These are phyloP conservation scores for Lithobates sylvaticus DNA, from an alignment of 2,797 vertebrate genomes.

Conservation along the genomic window DNA sequence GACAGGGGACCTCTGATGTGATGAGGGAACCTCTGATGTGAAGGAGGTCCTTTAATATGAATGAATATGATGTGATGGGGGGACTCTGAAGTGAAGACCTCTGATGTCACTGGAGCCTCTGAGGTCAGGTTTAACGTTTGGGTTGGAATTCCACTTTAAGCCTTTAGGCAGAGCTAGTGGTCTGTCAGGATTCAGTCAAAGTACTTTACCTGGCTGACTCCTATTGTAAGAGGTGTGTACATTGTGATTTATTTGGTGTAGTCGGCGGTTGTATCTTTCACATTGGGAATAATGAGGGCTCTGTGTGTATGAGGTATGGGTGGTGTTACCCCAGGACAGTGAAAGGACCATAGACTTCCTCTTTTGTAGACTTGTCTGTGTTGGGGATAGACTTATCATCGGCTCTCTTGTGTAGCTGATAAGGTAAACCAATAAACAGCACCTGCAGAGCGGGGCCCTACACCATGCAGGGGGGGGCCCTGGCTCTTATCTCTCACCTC, in stretches of 20 bases:
- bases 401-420: constrained; percentile 28
- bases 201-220: too few relatives aligned
- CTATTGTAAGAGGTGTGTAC: neutral
- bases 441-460: constrained; percentile 36
- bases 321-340: neutral
- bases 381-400: constrained; percentile 22
- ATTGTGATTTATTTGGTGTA: neutral
- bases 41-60: too few relatives aligned
- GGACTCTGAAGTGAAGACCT: too few relatives aligned
- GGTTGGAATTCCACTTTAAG: too few relatives aligned
- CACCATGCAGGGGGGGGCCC: neutral
- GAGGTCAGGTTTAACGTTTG: too few relatives aligned
- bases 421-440: constrained; percentile 50
- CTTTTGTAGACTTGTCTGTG: neutral
- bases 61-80: too few relatives aligned
- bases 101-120: too few relatives aligned
- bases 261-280: neutral
- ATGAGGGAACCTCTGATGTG: too few relatives aligned
- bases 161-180: too few relatives aligned
- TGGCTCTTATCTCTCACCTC: constrained; percentile 27
- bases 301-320: neutral
- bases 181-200: too few relatives aligned
- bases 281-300: neutral
- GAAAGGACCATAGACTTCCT: neutral
- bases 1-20: too few relatives aligned